phyloP scores from a whole-genome alignment of 2,113 vertebrate genomes.

The Aplodontia rufa region DNA sequence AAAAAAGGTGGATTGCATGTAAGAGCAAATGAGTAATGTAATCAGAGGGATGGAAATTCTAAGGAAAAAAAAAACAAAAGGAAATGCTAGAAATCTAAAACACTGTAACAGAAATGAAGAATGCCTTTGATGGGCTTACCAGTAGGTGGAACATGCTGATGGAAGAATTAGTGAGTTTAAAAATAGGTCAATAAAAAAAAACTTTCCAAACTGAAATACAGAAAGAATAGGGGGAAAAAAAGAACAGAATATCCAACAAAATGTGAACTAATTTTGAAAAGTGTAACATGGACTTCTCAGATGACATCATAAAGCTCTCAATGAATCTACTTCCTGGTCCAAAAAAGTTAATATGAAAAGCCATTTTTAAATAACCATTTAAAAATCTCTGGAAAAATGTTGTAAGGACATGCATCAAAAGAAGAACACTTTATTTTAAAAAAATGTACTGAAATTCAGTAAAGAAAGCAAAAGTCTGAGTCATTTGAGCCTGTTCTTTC shows the following conservation, averaged over 20 bases:
- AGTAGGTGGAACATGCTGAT: neutral
- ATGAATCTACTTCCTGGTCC: neutral
- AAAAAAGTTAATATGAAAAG: neutral
- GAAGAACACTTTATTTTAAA: neutral
- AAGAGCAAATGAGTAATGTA: slow-evolving; percentile 57
- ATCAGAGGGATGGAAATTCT: slow-evolving; percentile 47
- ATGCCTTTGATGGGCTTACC: slow-evolving; percentile 6
- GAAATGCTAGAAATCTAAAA: slow-evolving; percentile 37
- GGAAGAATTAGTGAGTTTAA: neutral
- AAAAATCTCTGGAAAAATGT: neutral
- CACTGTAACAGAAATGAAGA: neutral
- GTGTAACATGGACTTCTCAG: neutral
- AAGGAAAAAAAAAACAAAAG: neutral
- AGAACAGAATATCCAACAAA: neutral
- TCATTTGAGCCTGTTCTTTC: neutral
- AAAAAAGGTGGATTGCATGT: slow-evolving; percentile 41
- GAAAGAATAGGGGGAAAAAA: neutral
- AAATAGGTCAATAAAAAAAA: neutral
- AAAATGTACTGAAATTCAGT: neutral
- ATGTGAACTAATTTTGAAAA: neutral
- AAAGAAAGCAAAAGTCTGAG: neutral
- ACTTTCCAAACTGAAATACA: neutral
- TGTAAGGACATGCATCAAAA: neutral
- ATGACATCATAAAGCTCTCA: neutral
- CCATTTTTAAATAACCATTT: neutral